phyloP scores from a whole-genome alignment of 2,888 invertebrate species.

The Danaus chrysippus region DNA sequence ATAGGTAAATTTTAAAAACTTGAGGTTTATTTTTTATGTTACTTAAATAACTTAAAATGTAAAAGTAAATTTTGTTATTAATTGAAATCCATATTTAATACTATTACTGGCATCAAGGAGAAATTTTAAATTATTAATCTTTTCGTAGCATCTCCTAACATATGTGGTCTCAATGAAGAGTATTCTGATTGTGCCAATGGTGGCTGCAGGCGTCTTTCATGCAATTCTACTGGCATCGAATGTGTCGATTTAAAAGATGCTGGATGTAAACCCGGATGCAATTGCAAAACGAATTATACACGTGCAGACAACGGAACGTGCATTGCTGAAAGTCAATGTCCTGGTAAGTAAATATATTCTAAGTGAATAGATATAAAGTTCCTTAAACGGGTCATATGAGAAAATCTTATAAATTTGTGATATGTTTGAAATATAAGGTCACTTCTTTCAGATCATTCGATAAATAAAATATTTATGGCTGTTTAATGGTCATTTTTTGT shows the following conservation, averaged over 20 bases:
- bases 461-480: too few relatives aligned
- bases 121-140: not conserved
- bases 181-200: conserved; percentile 38
- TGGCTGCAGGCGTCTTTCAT: conserved; percentile 41
- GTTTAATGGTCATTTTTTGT: too few relatives aligned
- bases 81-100: not conserved
- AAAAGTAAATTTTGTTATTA: too few relatives aligned
- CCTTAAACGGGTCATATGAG: too few relatives aligned
- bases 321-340: conserved; percentile 39
- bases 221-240: conserved; percentile 35
- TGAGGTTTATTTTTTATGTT: too few relatives aligned
- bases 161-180: conserved; percentile 34
- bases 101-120: conserved; percentile 33
- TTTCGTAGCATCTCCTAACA: not conserved
- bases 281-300: conserved; percentile 36
- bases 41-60: too few relatives aligned
- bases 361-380: conserved; percentile 11
- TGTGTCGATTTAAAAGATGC: conserved; percentile 36
- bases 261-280: conserved; percentile 38
- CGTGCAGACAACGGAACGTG: conserved; percentile 37
- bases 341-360: conserved; percentile 27
- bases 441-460: too few relatives aligned
- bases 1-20: too few relatives aligned
- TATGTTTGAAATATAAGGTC: too few relatives aligned
- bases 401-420: too few relatives aligned